Base-by-base conservation (phyloP, 1,140 invertebrate genomes). In the Neodiprion virginianus region DNA sequence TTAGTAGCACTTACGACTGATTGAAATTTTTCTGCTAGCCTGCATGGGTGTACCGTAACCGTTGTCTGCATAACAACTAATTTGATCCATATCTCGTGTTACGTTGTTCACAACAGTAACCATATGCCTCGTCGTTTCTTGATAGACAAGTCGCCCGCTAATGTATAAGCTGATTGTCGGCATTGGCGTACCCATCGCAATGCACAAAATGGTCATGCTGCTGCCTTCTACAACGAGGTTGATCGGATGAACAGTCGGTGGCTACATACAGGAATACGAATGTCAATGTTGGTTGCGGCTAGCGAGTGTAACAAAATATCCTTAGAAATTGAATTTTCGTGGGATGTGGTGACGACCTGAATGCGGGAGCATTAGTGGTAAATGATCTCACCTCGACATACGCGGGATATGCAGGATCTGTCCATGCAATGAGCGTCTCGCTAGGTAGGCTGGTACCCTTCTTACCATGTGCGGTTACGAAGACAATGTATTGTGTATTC, bases 41-140 rank as follows among this genome's bases (percentile, higher is more conserved):
- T 96, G 94, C 92, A 95, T 95, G 7, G 95, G 94, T 1, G 93
- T 94, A 1, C 95, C 95, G 81, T 94, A 95, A 7, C 95, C 94
- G 83, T 96, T 96, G 86, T 96, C 94, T 1, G 94, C 95, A 83
- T 95, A 95, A 85, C 95, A 96, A 0, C 94, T 94, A 66, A 96
- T 93, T 79, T 94, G 91, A 81, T 95, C 92, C 93, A 96, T 95
- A 83, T 95, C 94, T 7, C 93, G 87, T 0, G 93, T 94, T 1
- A 96, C 93, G 83, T 95, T 95, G 78, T 94, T 91, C 67, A 96
- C 92, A 11, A 94, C 92, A 0, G 94, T 94, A 11, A 95, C 94
- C 92, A 96, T 94, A 84, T 95, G 94, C 2, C 94, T 89, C 0
- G 94, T 95, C 23, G 91, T 92, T 74, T 95, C 93, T 86, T 95